phyloP scores from a whole-genome alignment of 2,113 vertebrate genomes.

The Burhinus bistriatus region DNA sequence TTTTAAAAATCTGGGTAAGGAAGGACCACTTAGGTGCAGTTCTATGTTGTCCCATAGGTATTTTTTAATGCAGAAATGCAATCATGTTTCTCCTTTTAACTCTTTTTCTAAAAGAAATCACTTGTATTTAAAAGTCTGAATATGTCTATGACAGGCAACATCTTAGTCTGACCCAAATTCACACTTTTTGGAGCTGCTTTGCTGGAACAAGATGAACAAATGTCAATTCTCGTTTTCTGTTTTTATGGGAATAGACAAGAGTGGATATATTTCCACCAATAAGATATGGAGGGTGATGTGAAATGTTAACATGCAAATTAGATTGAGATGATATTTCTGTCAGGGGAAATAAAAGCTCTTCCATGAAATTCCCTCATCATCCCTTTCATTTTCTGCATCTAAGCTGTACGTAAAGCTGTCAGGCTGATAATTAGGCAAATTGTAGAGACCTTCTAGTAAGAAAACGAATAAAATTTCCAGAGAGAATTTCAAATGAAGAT shows the following conservation, averaged over 20 bases:
- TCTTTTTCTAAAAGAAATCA: neutral
- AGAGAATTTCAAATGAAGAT: constrained; percentile 29
- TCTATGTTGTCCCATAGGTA: neutral
- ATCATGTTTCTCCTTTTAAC: neutral
- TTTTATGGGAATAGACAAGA: neutral
- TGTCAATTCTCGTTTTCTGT: constrained; percentile 17
- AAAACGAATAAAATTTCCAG: constrained; percentile 35
- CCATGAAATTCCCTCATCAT: constrained; percentile 44
- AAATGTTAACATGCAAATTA: constrained; percentile 48
- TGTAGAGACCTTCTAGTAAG: constrained; percentile 29
- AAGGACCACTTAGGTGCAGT: neutral
- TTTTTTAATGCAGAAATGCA: neutral
- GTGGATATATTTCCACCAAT: neutral
- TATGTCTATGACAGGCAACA: neutral
- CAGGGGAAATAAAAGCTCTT: constrained; percentile 51
- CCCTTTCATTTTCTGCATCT: constrained; percentile 48
- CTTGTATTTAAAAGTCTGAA: neutral
- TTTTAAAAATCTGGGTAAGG: neutral
- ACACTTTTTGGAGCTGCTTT: neutral
- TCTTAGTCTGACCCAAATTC: constrained; percentile 14
- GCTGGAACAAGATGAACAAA: constrained; percentile 6
- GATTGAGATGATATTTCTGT: constrained; percentile 11
- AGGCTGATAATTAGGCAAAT: constrained; percentile 50
- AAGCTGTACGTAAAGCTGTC: constrained; percentile 29
- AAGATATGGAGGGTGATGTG: neutral